Base-by-base conservation (phyloP, 2,797 vertebrate species). In the Rhabdomys pumilio region DNA sequence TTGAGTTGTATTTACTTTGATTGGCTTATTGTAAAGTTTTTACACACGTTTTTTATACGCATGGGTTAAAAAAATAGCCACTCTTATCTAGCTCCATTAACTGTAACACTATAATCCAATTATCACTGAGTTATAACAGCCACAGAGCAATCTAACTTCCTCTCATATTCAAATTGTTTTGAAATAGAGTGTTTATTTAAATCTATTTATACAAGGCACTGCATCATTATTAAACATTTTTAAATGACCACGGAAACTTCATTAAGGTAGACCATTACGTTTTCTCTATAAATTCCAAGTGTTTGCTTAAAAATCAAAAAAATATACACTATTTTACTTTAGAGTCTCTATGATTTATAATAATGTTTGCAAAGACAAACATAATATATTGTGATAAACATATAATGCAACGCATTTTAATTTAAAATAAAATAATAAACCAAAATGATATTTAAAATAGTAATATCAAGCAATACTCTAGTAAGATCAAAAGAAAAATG, bases 141-240 rank as follows among this genome's bases (percentile, higher is more conserved):
- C 19, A 29, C 85, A 79, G 22, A 89, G 44, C 38, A 92, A 92
- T 90, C 19, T 61, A 12, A 53, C 3, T 57, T 86, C 61, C 8
- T 82, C 31, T 88, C 12, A 77, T 79, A 94, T 83, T 92, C 41
- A 47, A 94, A 55, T 73, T 90, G 11, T 87, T 91, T 90, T 88
- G 9, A 19, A 92, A 59, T 87, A 67, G 3, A 0, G 6, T n/a
- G 11, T 85, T 91, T 85, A 26, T 67, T 92, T 79, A 77, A 73
- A 55, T 96, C 69, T 73, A 2, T 91, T 94, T 79, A 44, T 90
- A 22, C 72, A 3, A 90, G 94, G 34, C 53, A 26, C 57, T 72
- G 53, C 17, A 59, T 53, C 38, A 73, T 41, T 50, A 41, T 34
- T 87, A n/a, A 83, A 20, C 34, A 24, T 83, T 94, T 80, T 53